phyloP scores from a whole-genome alignment of 2,113 vertebrate species.

The Lepisosteus oculatus region DNA sequence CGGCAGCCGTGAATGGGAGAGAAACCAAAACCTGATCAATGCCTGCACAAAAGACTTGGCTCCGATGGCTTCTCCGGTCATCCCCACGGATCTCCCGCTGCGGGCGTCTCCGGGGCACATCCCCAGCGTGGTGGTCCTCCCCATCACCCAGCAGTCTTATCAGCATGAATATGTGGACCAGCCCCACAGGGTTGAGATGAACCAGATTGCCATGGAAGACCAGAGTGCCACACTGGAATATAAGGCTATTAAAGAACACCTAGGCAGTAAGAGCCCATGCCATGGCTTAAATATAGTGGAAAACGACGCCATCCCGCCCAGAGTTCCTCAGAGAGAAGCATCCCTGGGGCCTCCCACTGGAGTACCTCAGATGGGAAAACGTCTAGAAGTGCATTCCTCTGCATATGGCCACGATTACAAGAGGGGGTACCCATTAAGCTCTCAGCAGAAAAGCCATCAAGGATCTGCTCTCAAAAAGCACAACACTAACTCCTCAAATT shows the following conservation, averaged over 20 bases:
- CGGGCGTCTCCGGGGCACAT: constrained; percentile 93
- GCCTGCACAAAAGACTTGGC: constrained; percentile 93
- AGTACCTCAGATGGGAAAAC: constrained; percentile 86
- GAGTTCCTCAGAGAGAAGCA: constrained; percentile 93
- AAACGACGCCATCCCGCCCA: constrained; percentile 83
- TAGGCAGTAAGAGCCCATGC: constrained; percentile 78
- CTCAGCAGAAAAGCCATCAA: constrained; percentile 71
- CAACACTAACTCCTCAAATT: constrained; percentile 98
- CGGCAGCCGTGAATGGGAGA: constrained; percentile 92
- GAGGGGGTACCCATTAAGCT: constrained; percentile 76
- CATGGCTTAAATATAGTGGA: constrained; percentile 81
- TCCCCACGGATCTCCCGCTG: constrained; percentile 89
- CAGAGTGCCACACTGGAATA: constrained; percentile 92
- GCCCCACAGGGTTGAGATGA: constrained; percentile 75
- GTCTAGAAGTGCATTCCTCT: constrained; percentile 87
- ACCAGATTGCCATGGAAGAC: constrained; percentile 79
- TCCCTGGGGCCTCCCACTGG: constrained; percentile 80
- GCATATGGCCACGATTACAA: constrained; percentile 88
- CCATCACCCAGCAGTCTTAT: constrained; percentile 87
- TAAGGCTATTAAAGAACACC: constrained; percentile 83
- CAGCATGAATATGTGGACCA: constrained; percentile 96
- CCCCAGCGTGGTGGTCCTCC: constrained; percentile 90
- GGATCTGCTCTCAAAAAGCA: constrained; percentile 86
- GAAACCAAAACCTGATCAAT: constrained; percentile 96
- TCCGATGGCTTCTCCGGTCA: constrained; percentile 81